Percentiles rank a stretch among this genome's conserved stretches.
These are phyloP conservation scores for Kryptopterus vitreolus DNA, from an alignment of 2,797 vertebrate genomes.

Conservation along the genomic window DNA sequence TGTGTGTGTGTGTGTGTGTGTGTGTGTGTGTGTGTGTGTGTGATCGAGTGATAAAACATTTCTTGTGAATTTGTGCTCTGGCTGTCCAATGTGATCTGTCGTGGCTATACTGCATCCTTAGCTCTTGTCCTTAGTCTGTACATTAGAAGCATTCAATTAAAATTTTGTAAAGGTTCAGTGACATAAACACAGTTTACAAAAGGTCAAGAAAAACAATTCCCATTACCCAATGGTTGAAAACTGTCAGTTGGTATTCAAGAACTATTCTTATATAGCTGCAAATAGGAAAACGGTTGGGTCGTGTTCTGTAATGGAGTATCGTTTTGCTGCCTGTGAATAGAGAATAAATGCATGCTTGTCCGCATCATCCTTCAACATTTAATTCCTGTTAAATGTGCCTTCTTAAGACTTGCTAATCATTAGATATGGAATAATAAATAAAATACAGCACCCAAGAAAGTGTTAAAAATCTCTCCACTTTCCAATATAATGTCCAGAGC, in stretches of 20 bases:
- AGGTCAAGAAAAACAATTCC: neutral
- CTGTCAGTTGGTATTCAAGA: neutral
- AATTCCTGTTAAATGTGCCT: neutral
- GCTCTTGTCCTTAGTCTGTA: neutral
- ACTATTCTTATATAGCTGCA: neutral
- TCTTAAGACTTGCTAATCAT: neutral
- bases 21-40: no score
- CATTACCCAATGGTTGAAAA: neutral
- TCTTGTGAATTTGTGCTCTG: neutral
- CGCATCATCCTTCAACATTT: neutral
- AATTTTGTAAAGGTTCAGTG: neutral
- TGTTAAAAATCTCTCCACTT: neutral
- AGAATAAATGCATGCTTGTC: neutral
- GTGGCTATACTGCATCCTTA: neutral
- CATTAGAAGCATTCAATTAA: neutral
- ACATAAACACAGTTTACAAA: neutral
- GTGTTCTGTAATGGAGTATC: neutral
- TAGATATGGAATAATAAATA: no score
- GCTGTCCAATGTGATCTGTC: constrained; percentile 34
- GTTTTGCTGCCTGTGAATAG: neutral
- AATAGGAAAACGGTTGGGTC: neutral
- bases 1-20: no score
- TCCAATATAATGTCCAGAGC: neutral
- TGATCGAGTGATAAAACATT: constrained; percentile 38
- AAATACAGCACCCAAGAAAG: neutral